Evolutionary conservation across 2,888 invertebrate genomes (phyloP).

Genomic region (Formica aserva): DNA sequence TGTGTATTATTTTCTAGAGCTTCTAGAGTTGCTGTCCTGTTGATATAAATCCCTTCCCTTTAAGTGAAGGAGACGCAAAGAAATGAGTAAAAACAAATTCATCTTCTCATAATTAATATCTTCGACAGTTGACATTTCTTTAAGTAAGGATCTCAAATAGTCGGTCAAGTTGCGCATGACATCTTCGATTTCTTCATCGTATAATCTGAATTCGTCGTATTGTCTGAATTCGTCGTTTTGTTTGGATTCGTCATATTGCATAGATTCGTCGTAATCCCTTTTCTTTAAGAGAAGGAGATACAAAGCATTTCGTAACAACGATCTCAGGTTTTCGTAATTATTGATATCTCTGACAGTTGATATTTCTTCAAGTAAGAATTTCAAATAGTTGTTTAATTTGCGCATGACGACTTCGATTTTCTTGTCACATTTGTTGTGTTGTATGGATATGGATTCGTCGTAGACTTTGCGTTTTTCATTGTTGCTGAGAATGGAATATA

Average conservation of each 20-base stretch:
- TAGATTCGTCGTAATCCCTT: too few species aligned
- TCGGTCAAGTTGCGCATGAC: too few species aligned
- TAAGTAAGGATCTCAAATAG: too few species aligned
- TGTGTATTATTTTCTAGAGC: neutral
- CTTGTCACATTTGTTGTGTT: conserved; percentile 88
- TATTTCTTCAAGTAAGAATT: conserved; percentile 94
- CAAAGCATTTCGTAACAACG: too few species aligned
- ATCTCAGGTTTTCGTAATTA: conserved; percentile 90
- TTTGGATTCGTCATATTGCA: too few species aligned
- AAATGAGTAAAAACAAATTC: neutral
- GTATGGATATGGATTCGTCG: conserved; percentile 92
- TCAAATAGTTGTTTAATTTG: conserved; percentile 96
- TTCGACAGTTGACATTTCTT: too few species aligned
- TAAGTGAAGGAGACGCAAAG: neutral
- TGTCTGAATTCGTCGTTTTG: too few species aligned
- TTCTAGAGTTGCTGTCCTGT: neutral
- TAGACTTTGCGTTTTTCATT: conserved; percentile 93
- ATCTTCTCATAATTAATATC: too few species aligned
- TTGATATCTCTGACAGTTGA: conserved; percentile 93
- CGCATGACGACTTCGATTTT: conserved; percentile 89
- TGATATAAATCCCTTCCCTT: neutral
- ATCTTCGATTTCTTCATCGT: too few species aligned
- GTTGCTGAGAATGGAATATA: conserved; percentile 95
- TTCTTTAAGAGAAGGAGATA: too few species aligned
- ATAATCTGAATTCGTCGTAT: too few species aligned